Evolutionary conservation across 2,797 vertebrate genomes (phyloP).

Genomic region (Cuniculus paca): DNA sequence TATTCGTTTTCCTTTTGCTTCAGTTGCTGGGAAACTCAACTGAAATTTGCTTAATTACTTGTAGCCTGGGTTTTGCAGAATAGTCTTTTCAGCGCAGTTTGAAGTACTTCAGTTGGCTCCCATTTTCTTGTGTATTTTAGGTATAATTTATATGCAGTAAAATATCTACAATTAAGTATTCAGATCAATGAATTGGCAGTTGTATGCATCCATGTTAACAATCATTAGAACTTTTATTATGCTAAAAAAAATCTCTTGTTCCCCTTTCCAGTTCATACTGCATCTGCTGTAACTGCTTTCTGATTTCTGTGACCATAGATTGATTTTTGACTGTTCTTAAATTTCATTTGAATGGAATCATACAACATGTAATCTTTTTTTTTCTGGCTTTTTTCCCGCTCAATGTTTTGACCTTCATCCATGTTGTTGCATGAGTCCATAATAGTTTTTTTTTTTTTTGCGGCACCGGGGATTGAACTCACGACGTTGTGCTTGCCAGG

Average conservation of each 20-base stretch:
- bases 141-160: neutral
- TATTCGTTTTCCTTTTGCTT: conserved; percentile 26
- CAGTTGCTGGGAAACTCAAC: neutral
- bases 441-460: neutral
- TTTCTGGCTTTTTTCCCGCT: neutral
- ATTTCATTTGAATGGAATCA: conserved; percentile 8
- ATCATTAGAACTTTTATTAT: neutral
- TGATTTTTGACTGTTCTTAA: neutral
- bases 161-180: neutral
- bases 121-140: conserved; percentile 52
- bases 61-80: neutral
- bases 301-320: conserved; percentile 14
- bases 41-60: neutral
- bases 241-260: neutral
- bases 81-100: neutral
- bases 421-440: neutral
- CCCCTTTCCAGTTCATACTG: neutral
- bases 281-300: neutral
- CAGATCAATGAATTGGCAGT: neutral
- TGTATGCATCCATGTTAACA: neutral
- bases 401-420: neutral
- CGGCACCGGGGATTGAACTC: no score
- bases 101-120: neutral
- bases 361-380: neutral
- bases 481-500: no score